These are phyloP conservation scores for Bombus soroeensis DNA, from an alignment of 1,140 invertebrate species.

Conservation along the genomic window DNA sequence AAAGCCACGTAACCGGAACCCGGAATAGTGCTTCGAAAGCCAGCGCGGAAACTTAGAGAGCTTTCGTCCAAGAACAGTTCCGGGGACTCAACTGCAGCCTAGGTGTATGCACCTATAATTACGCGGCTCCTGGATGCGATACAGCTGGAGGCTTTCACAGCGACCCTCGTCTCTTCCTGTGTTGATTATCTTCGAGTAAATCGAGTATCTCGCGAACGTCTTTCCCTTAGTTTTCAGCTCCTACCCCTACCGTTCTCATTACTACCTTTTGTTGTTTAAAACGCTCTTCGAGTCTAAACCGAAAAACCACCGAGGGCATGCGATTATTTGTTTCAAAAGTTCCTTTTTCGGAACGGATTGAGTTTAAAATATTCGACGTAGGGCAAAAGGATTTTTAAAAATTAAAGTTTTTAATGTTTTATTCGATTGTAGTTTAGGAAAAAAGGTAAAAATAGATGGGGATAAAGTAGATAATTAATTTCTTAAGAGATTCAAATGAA, in stretches of 20 bases:
- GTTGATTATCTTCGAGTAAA: constrained; percentile 45
- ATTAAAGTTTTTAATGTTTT: neutral
- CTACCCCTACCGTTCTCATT: neutral
- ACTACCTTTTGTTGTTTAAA: no score
- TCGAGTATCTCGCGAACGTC: constrained; percentile 15
- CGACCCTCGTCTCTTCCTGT: neutral
- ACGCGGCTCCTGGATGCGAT: constrained; percentile 15
- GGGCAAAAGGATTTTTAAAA: neutral
- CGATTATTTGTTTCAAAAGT: neutral
- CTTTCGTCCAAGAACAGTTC: constrained; percentile 27
- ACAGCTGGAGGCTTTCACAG: constrained; percentile 27
- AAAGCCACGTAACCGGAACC: constrained; percentile 59
- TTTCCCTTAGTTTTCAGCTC: neutral
- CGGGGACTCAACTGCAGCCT: neutral
- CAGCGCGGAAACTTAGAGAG: constrained; percentile 20
- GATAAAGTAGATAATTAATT: neutral
- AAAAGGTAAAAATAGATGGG: neutral
- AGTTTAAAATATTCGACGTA: neutral
- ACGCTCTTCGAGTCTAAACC: neutral
- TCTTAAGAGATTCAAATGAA: neutral
- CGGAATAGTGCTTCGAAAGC: constrained; percentile 55
- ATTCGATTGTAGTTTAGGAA: neutral
- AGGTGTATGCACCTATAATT: constrained; percentile 40
- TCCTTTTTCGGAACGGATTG: neutral
- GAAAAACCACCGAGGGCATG: no score